A percentile compares a stretch with the other conserved stretches of the same genome.
Conservation (phyloP, 1,140 invertebrate species). For the Melipona quadrifasciata region DNA sequence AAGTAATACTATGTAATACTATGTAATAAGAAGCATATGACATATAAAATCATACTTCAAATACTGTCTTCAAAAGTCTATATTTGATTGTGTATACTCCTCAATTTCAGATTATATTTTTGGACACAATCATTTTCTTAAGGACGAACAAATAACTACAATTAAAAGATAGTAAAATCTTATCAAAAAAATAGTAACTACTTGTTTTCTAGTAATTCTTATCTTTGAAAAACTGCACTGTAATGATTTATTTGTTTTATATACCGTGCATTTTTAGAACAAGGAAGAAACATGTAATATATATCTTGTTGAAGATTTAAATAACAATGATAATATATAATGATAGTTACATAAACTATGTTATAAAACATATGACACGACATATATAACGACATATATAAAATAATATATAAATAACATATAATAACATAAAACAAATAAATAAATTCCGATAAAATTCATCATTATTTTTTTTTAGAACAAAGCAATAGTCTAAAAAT, state of each 20-base stretch:
- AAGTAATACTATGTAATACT: neutral
- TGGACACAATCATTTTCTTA: neutral
- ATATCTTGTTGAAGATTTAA: neutral
- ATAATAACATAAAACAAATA: neutral
- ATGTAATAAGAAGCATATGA: neutral
- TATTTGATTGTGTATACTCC: neutral
- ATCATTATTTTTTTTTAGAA: neutral
- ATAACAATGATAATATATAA: neutral
- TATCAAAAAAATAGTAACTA: too few species aligned
- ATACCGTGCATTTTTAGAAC: neutral
- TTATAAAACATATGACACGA: neutral
- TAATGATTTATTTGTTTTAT: neutral
- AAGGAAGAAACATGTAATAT: neutral
- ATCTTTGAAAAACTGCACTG: neutral
- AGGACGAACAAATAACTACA: neutral
- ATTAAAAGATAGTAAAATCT: neutral
- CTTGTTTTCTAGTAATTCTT: too few species aligned
- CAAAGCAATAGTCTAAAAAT: neutral
- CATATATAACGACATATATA: too few species aligned
- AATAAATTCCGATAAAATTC: neutral
- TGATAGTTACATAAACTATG: neutral
- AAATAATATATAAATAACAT: neutral
- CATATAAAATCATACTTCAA: neutral
- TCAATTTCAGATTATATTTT: neutral
- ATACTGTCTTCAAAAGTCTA: neutral